Conservation (phyloP, 2,797 vertebrate genomes). For the Microcaecilia unicolor region DNA sequence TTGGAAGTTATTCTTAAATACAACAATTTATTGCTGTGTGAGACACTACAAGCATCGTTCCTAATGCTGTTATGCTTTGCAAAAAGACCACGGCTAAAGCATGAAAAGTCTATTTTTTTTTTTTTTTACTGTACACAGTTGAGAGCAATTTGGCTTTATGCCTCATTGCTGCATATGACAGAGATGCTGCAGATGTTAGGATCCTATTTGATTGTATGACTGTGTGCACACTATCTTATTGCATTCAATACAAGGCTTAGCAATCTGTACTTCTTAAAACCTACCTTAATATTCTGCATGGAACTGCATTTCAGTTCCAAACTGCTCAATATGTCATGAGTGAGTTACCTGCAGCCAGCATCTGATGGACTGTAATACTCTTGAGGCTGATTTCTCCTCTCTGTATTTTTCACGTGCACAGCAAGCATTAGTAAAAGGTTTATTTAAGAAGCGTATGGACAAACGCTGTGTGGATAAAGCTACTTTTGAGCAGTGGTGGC, state of each 20-base stretch:
- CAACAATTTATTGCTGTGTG: not conserved
- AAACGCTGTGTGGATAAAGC: not conserved
- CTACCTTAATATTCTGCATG: not conserved
- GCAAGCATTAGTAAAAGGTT: not conserved
- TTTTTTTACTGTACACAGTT: not conserved
- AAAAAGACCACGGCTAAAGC: not conserved
- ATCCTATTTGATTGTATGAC: not conserved
- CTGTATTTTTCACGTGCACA: not conserved
- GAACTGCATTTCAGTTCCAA: not conserved
- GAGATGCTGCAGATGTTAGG: conserved; percentile 19
- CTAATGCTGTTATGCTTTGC: not conserved
- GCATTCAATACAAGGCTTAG: not conserved
- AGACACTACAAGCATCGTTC: not conserved
- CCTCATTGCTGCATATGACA: conserved; percentile 2
- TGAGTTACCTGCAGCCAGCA: not conserved
- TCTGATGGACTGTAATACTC: not conserved
- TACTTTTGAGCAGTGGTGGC: not conserved
- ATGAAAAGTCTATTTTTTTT: not conserved
- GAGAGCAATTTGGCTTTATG: conserved; percentile 9
- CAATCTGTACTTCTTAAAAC: not conserved
- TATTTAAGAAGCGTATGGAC: not conserved
- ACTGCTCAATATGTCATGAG: conserved; percentile 7
- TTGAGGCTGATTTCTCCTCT: not conserved
- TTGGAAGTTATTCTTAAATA: conserved; percentile 35
- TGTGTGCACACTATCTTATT: too few species aligned